Base-by-base conservation (phyloP, 2,113 vertebrate species). In the Rhynchomys soricoides region DNA sequence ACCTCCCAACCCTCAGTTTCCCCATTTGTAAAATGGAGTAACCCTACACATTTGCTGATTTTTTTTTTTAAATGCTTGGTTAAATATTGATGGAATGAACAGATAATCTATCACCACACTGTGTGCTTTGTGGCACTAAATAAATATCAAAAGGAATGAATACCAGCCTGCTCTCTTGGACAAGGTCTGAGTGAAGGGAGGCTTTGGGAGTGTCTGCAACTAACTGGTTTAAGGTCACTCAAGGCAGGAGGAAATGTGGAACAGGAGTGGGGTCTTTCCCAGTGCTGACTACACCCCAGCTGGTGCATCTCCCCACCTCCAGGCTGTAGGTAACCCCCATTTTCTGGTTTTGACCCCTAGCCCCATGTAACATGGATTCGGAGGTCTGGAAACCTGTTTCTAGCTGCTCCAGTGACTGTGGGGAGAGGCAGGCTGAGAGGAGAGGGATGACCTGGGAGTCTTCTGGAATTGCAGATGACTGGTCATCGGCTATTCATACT, bases 201-300 rank as follows among this genome's bases (percentile, higher is more conserved):
- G 15, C 62, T 79, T 75, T 40, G 17, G 55, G 31, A 40, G 15
- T 29, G 9, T 52, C 74, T 93, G 64, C 9, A 21, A 43, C 64
- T 90, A 16, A 68, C 71, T 92, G 85, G n/a, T 45, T 71, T 40
- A 40, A 86, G 77, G 29, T 87, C 68, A 50, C 40, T 5, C 9
- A 1, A 73, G 83, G 55, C 22, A 52, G 40, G 86, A 83, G 37
- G 22, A 52, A 57, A 70, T 15, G 15, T 48, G 19, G 15, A 71
- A 52, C 0, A 4, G 57, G 29, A 37, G 26, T 64, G 64, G 55
- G 52, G 7, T 48, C 57, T 43, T 59, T 22, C 64, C 62, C 1
- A 1, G 26, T 29, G 62, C 24, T 29, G 9, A 40, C 7, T 1
- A 13, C 3, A 3, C 16, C 70, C n/a, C 7, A 34, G 0, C 6